Percentiles rank a stretch among this genome's conserved stretches.
phyloP scores from a whole-genome alignment of 2,888 invertebrate species.

The Harpagoxenus sublaevis region DNA sequence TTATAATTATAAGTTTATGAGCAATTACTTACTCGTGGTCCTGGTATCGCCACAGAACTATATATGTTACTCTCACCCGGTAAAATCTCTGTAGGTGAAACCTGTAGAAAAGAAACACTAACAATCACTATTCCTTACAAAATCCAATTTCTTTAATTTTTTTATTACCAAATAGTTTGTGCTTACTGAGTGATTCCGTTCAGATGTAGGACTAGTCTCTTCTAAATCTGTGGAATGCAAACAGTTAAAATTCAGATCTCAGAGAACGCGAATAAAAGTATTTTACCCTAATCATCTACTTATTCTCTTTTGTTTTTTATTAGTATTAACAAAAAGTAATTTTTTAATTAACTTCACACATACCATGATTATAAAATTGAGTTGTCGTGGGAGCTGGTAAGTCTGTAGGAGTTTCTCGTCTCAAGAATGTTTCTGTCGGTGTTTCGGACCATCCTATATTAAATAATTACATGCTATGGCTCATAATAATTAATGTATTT shows the following conservation, averaged over 20 bases:
- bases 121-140: conserved; percentile 12
- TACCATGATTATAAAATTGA: conserved; percentile 62
- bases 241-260: conserved; percentile 11
- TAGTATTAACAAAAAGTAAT: not conserved
- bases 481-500: not conserved
- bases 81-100: conserved; percentile 74
- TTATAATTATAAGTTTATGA: conserved; percentile 3
- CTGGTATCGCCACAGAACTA: conserved; percentile 82
- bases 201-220: conserved; percentile 47
- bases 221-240: conserved; percentile 47
- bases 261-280: not conserved
- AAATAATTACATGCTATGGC: conserved; percentile 4
- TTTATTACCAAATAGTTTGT: not conserved
- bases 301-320: not conserved
- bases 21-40: conserved; percentile 82
- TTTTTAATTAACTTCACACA: not conserved
- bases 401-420: conserved; percentile 59
- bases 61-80: conserved; percentile 80
- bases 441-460: conserved; percentile 53
- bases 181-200: conserved; percentile 59
- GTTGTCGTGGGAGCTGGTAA: conserved; percentile 59
- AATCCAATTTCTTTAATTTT: not conserved
- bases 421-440: conserved; percentile 42
- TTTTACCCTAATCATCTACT: not conserved
- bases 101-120: conserved; percentile 63